Conservation (phyloP, 1,140 invertebrate genomes). For the Platorchestia sp. region DNA sequence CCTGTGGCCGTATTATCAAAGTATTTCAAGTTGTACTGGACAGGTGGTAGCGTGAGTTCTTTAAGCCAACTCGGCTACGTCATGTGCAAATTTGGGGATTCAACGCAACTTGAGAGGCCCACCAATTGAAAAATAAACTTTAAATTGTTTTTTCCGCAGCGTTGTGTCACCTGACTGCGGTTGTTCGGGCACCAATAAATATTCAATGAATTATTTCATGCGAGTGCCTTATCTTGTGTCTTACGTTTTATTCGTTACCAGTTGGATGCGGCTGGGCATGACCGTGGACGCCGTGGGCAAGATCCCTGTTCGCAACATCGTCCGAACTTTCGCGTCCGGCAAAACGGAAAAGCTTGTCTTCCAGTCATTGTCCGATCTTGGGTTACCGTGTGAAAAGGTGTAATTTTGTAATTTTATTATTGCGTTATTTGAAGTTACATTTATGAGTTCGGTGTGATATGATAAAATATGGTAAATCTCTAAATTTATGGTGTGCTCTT, state of each 20-base stretch:
- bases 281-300: constrained; percentile 93
- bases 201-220: background rate
- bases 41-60: too few species aligned
- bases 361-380: constrained; percentile 94
- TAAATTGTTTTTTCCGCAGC: too few species aligned
- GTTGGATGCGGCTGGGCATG: constrained; percentile 98
- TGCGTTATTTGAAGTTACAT: background rate
- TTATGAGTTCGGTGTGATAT: too few species aligned
- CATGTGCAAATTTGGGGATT: too few species aligned
- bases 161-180: too few species aligned
- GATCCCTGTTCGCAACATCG: constrained; percentile 96
- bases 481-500: too few species aligned
- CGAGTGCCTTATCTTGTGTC: background rate
- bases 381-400: constrained; percentile 94
- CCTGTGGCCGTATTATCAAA: too few species aligned
- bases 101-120: too few species aligned
- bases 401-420: constrained; percentile 64
- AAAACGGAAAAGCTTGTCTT: constrained; percentile 99
- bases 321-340: constrained; percentile 97
- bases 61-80: too few species aligned
- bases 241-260: constrained; percentile 70
- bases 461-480: too few species aligned
- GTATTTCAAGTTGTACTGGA: too few species aligned
- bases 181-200: background rate
- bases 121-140: too few species aligned